Percentiles rank a stretch among this genome's conserved stretches.
These are phyloP conservation scores for Trichosurus vulpecula DNA, from an alignment of 2,797 vertebrate species.

Conservation along the genomic window DNA sequence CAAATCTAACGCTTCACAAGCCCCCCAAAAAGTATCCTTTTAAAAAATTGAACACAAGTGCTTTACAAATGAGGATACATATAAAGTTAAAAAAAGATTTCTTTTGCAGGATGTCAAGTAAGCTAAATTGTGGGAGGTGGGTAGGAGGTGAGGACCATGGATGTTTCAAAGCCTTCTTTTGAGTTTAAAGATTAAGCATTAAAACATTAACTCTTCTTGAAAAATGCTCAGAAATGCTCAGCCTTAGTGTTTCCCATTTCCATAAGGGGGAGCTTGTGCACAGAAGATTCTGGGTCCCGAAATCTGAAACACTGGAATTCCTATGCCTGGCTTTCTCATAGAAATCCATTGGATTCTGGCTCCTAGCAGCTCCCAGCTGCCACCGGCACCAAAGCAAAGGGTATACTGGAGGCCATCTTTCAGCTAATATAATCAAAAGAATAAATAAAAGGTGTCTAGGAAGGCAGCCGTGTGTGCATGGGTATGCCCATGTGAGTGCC, in stretches of 20 bases:
- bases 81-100: neutral
- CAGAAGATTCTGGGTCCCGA: constrained; percentile 77
- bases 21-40: neutral
- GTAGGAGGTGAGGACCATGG: neutral
- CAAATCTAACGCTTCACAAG: neutral
- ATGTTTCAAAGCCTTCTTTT: neutral
- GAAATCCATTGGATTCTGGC: neutral
- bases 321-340: constrained; percentile 20
- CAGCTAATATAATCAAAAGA: neutral
- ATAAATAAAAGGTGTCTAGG: neutral
- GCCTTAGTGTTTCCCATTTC: constrained; percentile 79
- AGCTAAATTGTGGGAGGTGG: neutral
- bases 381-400: neutral
- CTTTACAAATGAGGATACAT: neutral
- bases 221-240: neutral
- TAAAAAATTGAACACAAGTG: neutral
- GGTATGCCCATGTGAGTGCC: neutral
- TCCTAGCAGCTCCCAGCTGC: neutral
- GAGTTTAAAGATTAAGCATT: neutral
- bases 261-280: constrained; percentile 88
- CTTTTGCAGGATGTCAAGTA: neutral
- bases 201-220: neutral
- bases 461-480: neutral
- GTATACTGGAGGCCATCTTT: too few relatives aligned
- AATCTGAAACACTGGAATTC: neutral